phyloP scores from a whole-genome alignment of 2,113 vertebrate genomes.

The Egretta garzetta region DNA sequence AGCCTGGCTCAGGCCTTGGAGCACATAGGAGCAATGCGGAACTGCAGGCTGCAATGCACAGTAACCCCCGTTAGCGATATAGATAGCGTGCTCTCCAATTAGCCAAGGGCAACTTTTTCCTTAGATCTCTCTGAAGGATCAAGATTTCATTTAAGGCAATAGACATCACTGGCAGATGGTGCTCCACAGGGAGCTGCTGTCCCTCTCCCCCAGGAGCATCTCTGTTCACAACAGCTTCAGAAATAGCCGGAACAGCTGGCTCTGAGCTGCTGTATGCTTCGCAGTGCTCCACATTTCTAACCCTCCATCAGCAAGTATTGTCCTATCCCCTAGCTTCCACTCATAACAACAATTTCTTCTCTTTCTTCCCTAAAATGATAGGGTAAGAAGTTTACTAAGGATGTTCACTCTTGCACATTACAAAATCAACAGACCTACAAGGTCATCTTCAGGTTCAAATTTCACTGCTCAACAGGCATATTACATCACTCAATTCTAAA shows the following conservation, averaged over 20 bases:
- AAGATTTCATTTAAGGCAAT: neutral
- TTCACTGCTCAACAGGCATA: neutral
- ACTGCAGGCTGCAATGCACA: neutral
- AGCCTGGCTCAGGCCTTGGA: neutral
- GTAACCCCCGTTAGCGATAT: neutral
- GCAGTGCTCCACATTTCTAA: neutral
- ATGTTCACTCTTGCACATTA: neutral
- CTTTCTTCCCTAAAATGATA: neutral
- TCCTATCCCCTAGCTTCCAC: neutral
- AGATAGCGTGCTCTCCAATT: neutral
- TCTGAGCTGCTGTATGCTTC: neutral
- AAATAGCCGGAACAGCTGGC: neutral
- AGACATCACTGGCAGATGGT: neutral
- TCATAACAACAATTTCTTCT: neutral
- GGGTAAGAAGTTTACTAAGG: neutral
- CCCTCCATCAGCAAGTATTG: neutral
- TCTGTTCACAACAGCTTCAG: neutral
- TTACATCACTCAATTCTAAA: neutral
- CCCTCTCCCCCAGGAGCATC: neutral
- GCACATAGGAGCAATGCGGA: neutral
- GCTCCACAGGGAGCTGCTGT: neutral
- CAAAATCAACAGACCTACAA: neutral
- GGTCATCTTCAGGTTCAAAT: neutral
- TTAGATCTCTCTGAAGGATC: neutral
- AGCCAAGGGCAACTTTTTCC: neutral